Percentiles rank a stretch among this genome's conserved stretches.
Evolutionary conservation across 2,797 vertebrate species (phyloP).

Genomic region (Artibeus jamaicensis): DNA sequence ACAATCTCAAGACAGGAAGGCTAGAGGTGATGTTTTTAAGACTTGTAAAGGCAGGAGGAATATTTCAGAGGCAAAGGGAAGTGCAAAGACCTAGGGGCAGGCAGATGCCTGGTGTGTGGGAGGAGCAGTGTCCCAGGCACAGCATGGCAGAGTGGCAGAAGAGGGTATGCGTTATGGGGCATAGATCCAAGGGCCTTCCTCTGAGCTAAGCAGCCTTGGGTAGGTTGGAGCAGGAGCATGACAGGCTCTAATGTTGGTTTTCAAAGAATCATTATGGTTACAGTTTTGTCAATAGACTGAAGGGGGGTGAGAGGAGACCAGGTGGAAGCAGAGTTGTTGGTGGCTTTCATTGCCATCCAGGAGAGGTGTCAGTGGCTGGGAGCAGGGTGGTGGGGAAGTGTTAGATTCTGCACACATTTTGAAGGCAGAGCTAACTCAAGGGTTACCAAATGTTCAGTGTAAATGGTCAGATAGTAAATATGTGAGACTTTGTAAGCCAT

Average conservation of each 20-base stretch:
- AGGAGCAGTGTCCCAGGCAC: background rate
- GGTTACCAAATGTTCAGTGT: background rate
- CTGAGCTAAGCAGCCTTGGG: background rate
- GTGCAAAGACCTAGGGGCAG: background rate
- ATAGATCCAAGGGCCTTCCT: background rate
- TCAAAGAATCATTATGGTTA: background rate
- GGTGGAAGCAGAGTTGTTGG: background rate
- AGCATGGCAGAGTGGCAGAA: background rate
- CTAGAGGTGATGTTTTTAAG: background rate
- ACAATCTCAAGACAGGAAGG: background rate
- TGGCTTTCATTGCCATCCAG: background rate
- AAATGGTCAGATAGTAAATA: background rate
- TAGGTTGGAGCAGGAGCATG: background rate
- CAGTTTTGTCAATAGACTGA: background rate
- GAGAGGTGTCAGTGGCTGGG: background rate
- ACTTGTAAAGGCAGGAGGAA: background rate
- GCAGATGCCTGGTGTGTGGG: background rate
- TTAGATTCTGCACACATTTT: background rate
- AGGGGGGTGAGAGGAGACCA: background rate
- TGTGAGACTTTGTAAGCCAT: background rate
- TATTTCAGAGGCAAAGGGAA: background rate
- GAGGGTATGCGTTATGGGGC: too few relatives aligned
- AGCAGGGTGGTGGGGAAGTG: background rate
- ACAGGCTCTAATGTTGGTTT: background rate
- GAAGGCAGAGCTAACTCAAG: background rate